Evolutionary conservation across 2,113 vertebrate species (phyloP), one percentile per base, ranked within the genome.

Genomic region (Phalacrocorax pelagicus): DNA sequence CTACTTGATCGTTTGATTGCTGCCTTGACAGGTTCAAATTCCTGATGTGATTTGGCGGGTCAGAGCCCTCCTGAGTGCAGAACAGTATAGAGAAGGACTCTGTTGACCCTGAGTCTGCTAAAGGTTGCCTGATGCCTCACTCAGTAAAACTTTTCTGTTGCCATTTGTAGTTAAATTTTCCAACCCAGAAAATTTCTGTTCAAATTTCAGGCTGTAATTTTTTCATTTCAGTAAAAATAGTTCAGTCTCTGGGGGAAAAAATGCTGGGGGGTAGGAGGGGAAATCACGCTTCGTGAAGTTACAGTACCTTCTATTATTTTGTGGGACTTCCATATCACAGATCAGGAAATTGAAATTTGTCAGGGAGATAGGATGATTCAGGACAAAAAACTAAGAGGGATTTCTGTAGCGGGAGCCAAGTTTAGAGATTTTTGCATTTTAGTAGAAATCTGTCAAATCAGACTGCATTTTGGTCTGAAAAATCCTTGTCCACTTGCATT

Each of bases 251-350:
- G 15, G 66, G 13, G 5, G 17, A 20, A 18, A 71, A 26, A 16
- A 26, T 5, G 12, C 1, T 2, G 4, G 19, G 13, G 6, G 3
- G 42, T n/a, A 46, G 20, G 4, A 5, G 11, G 0, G 15, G 8
- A 9, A 47, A 29, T 81, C 5, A 3, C 9, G 3, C 57, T 92
- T 80, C 15, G 32, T 71, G 10, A 32, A 58, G n/a, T 88, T 58
- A 58, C 15, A 18, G 11, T 61, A 30, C 9, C 36, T 85, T 72
- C 20, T 66, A 5, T 69, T 79, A 17, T 51, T 69, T 52, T 86
- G 29, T 69, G 46, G 12, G 13, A 47, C 67, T 73, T 92, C 12
- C 6, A 0, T 51, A 55, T 51, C 44, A 67, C 54, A 67, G 36
- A 67, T 78, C 34, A 85, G 36, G 62, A 85, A 70, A 17, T 13